A percentile compares a stretch with the other conserved stretches of the same genome.
Conservation (phyloP, 2,797 vertebrate genomes). For the Enteromius radiatus region DNA sequence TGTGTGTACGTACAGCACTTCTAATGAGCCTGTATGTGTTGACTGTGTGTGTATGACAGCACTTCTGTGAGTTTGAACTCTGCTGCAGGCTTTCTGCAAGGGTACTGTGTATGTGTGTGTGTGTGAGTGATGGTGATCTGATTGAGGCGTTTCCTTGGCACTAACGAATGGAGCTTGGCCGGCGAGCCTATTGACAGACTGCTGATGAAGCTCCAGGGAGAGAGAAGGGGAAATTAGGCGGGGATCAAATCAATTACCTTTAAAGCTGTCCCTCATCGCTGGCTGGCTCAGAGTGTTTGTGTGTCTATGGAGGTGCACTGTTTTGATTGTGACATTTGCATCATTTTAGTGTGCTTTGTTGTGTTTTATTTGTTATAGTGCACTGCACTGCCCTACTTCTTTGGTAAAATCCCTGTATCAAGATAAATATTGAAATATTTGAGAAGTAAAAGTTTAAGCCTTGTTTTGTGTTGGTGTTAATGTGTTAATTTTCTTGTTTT, state of each 20-base stretch:
- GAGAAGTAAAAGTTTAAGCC: not conserved
- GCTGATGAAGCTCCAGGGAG: constrained; percentile 77
- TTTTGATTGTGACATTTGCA: constrained; percentile 36
- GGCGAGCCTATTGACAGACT: constrained; percentile 79
- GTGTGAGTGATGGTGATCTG: constrained; percentile 78
- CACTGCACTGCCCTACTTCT: not conserved
- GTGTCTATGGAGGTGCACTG: constrained; percentile 19
- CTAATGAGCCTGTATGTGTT: constrained; percentile 22
- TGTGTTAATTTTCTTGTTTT: not conserved
- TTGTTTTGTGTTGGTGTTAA: not conserved
- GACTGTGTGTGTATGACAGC: constrained; percentile 32
- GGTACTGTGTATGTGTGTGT: constrained; percentile 29
- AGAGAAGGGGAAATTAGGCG: constrained; percentile 74
- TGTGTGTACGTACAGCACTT: constrained; percentile 21
- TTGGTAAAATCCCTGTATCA: not conserved
- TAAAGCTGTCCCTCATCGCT: constrained; percentile 75
- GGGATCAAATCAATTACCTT: constrained; percentile 80
- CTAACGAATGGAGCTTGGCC: constrained; percentile 75
- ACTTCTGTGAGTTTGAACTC: constrained; percentile 20
- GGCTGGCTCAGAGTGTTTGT: constrained; percentile 48
- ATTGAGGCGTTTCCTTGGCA: constrained; percentile 79
- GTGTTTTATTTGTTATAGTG: not conserved
- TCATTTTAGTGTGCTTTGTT: constrained; percentile 17
- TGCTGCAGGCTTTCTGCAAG: constrained; percentile 40
- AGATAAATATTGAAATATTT: not conserved